These are phyloP conservation scores for Brachyrhaphis roseni DNA, from an alignment of 2,797 vertebrate species.

Conservation along the genomic window DNA sequence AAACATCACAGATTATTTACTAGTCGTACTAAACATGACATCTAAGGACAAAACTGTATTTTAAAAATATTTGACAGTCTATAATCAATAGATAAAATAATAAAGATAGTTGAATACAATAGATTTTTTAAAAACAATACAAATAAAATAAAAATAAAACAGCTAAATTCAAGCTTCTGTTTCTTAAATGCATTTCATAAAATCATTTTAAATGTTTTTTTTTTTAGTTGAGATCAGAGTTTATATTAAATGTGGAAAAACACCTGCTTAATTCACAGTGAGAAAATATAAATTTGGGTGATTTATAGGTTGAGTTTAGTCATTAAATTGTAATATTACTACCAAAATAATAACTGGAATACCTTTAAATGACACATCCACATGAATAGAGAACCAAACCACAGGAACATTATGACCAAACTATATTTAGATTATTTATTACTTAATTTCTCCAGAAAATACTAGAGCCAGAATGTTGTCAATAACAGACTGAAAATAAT, in stretches of 20 bases:
- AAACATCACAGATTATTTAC: neutral
- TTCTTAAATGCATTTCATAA: neutral
- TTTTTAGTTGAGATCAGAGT: neutral
- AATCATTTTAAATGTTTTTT: neutral
- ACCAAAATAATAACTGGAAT: neutral
- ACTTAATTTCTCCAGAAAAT: neutral
- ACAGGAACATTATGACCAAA: neutral
- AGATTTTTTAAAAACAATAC: neutral
- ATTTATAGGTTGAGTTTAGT: neutral
- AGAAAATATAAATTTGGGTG: neutral
- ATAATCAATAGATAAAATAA: neutral
- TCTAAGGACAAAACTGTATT: neutral
- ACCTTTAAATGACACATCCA: neutral
- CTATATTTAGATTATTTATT: neutral
- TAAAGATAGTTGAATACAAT: neutral
- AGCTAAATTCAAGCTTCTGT: neutral
- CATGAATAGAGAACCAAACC: neutral
- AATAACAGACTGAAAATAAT: neutral
- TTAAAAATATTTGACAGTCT: neutral
- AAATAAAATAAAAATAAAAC: neutral
- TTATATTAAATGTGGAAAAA: neutral
- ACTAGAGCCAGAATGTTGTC: neutral
- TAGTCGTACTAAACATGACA: neutral
- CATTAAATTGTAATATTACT: neutral
- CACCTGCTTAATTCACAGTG: neutral